Evolutionary conservation across 2,113 vertebrate genomes (phyloP).

Genomic region (Rana temporaria): DNA sequence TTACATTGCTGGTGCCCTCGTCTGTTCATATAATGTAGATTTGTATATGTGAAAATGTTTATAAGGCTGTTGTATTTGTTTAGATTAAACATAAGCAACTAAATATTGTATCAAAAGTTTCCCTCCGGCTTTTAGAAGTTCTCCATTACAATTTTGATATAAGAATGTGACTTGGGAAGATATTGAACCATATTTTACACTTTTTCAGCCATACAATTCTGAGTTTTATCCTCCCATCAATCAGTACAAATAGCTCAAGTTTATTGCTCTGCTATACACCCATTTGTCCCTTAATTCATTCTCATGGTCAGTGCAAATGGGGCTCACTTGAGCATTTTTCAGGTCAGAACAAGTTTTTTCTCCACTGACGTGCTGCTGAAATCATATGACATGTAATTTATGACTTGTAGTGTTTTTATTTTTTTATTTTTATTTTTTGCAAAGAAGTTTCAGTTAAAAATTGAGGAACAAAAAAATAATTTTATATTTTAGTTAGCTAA

Average conservation of each 20-base stretch:
- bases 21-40: neutral
- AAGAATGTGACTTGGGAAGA: conserved; percentile 58
- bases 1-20: neutral
- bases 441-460: conserved; percentile 52
- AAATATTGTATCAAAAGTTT: conserved; percentile 57
- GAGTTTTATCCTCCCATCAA: conserved; percentile 58
- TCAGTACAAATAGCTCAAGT: conserved; percentile 58
- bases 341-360: conserved; percentile 55
- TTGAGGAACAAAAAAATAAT: conserved; percentile 40
- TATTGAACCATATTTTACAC: conserved; percentile 59
- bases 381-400: conserved; percentile 55
- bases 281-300: conserved; percentile 59
- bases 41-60: conserved; percentile 3
- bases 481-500: conserved; percentile 58
- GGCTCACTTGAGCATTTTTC: conserved; percentile 58
- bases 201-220: conserved; percentile 57
- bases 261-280: conserved; percentile 58
- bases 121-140: conserved; percentile 53
- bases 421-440: conserved; percentile 43
- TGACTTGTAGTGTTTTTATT: conserved; percentile 32
- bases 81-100: conserved; percentile 34
- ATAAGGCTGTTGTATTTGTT: conserved; percentile 34
- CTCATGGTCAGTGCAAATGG: conserved; percentile 59
- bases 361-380: conserved; percentile 35
- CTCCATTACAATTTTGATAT: conserved; percentile 58